Evolutionary conservation across 2,113 vertebrate species (phyloP).

Genomic region (Pao palembangensis): DNA sequence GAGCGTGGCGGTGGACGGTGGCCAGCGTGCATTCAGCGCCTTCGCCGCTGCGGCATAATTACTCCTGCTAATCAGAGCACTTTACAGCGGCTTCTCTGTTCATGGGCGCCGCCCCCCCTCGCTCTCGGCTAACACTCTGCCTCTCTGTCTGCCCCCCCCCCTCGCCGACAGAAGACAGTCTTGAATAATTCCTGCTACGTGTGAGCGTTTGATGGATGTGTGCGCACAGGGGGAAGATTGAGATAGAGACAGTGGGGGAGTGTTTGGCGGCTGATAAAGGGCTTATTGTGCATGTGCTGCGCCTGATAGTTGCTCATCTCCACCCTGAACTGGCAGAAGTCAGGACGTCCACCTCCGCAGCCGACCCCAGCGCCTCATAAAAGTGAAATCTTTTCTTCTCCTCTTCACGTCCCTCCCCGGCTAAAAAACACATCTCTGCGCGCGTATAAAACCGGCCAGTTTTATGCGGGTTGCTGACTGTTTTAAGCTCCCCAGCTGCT

Average conservation of each 20-base stretch:
- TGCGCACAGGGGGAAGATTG: conserved; percentile 45
- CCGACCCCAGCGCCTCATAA: conserved; percentile 58
- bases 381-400: conserved; percentile 41
- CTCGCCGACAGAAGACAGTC: conserved; percentile 58
- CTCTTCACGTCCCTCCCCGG: conserved; percentile 29
- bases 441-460: conserved; percentile 50
- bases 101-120: conserved; percentile 57
- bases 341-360: conserved; percentile 44
- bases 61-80: conserved; percentile 78
- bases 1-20: conserved; percentile 46
- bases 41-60: conserved; percentile 73
- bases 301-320: conserved; percentile 63
- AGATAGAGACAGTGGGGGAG: conserved; percentile 55
- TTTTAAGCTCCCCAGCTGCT: conserved; percentile 39
- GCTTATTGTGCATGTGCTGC: conserved; percentile 66
- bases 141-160: conserved; percentile 55
- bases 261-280: conserved; percentile 71
- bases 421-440: conserved; percentile 54
- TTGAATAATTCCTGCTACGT: conserved; percentile 48
- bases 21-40: conserved; percentile 61
- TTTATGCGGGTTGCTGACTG: conserved; percentile 43
- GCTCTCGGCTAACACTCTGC: conserved; percentile 40
- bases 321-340: conserved; percentile 43
- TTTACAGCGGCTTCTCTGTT: conserved; percentile 77
- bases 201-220: conserved; percentile 51